Evolutionary conservation across 2,888 invertebrate genomes (phyloP).

Genomic region (Agrotis segetum): DNA sequence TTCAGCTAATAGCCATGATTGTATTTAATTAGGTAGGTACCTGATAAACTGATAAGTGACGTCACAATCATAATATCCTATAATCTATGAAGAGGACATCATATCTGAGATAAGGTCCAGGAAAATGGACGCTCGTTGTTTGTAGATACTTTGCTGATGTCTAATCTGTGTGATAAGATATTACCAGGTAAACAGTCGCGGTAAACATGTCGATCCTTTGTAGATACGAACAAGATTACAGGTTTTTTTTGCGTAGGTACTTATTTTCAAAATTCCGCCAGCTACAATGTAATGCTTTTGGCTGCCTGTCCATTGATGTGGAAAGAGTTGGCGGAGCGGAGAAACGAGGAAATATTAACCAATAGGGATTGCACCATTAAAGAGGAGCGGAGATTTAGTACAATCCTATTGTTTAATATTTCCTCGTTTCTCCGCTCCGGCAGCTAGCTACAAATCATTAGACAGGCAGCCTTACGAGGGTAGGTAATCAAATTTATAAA

Average conservation of each 20-base stretch:
- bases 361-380: too few relatives aligned
- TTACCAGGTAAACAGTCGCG: slow-evolving; percentile 31
- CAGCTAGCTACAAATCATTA: too few relatives aligned
- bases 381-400: too few relatives aligned
- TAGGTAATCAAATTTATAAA: too few relatives aligned
- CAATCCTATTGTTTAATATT: too few relatives aligned
- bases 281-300: background rate
- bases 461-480: too few relatives aligned
- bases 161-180: slow-evolving; percentile 56
- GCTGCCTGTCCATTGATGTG: too few relatives aligned
- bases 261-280: background rate
- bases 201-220: slow-evolving; percentile 39
- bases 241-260: slow-evolving; percentile 17
- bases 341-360: too few relatives aligned
- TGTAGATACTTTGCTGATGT: slow-evolving; percentile 42
- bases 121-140: slow-evolving; percentile 55
- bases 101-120: slow-evolving; percentile 45
- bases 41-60: slow-evolving; percentile 40
- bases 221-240: slow-evolving; percentile 11
- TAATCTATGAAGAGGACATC: slow-evolving; percentile 54
- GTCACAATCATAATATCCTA: slow-evolving; percentile 47
- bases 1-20: slow-evolving; percentile 38
- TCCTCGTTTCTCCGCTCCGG: too few relatives aligned
- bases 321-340: too few relatives aligned
- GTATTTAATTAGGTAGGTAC: slow-evolving; percentile 21